Base-by-base conservation (phyloP, 2,113 vertebrate species). In the Passer montanus region DNA sequence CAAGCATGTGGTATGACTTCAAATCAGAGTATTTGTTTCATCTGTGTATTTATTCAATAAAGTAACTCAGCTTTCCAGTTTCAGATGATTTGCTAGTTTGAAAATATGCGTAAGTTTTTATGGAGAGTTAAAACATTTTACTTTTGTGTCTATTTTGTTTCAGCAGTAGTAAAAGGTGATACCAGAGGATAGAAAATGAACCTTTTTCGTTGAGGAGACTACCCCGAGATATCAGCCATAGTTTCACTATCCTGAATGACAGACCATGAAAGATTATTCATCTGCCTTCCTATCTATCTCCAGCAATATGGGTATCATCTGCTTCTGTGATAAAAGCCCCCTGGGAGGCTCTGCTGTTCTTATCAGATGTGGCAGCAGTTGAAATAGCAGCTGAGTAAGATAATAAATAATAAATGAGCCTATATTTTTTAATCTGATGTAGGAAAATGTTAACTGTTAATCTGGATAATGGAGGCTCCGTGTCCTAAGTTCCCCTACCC, bases 351-450 rank as follows among this genome's bases (percentile, higher is more conserved):
- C 44, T 27, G 66, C 84, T 35, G 47, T 59, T 47, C 79, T 97
- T 90, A 68, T 80, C 75, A 81, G 58, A 89, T 79, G 70, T 96
- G 95, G 94, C 97, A 98, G 96, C 92, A 97, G 91, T 93, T 95
- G 92, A 98, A 97, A 98, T 97, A 97, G 75, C 93, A 97, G 94
- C 95, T 37, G 8, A 77, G 62, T 43, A 94, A 94, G 81, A 96
- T 75, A 86, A 91, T 97, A 96, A 97, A 97, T 97, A 97, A 97
- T 97, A 96, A 95, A 97, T 95, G 89, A 96, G 76, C 55, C 91
- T 89, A 87, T 94, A 96, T 96, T 96, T 97, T 92, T 94, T 95
- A 97, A 95, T 94, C 97, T 69, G 90, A 96, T 93, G 77, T 80
- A 79, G 50, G 80, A 82, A 95, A 97, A 94, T 46, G 69, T 94